Evolutionary conservation across 1,140 invertebrate genomes (phyloP), one percentile per base, ranked within the genome.

Genomic region (Eumeta japonica): DNA sequence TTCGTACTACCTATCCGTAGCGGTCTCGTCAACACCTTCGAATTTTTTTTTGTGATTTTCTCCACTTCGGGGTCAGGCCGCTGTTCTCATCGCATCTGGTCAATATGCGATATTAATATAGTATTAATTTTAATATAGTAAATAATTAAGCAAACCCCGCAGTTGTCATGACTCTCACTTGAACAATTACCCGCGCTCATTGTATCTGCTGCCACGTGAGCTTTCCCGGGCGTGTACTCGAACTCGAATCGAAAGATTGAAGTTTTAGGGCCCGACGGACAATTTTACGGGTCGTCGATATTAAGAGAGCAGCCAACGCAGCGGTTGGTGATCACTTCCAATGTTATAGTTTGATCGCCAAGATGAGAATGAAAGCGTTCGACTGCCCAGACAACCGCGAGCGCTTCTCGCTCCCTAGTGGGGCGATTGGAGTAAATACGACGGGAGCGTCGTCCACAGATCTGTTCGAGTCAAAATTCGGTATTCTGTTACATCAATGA

Each of bases 351-450:
- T n/a, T 37, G 51, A 3, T 61, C 65, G 18, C 66, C 58, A 10
- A 62, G 32, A 30, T 66, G 68, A 7, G 37, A 43, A 28, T 58
- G 15, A 24, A 75, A 77, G 18, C 66, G 50, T 11, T 67, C 46
- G 0, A 79, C 50, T 0, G 65, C 67, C 53, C 58, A 70, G 0
- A 80, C 46, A 2, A 80, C 49, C 0, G 75, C 77, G 2, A 80
- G 45, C 12, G 58, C 60, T 52, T 80, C 76, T 35, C 57, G 43
- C 41, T 80, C 75, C 1, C 59, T 68, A 2, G 55, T 59, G 3
- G 30, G n/a, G n/a, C n/a, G n/a, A 24, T 24, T 24, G n/a, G n/a
- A n/a, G n/a, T n/a, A n/a, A n/a, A n/a, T n/a, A n/a, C n/a, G n/a
- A n/a, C n/a, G n/a, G n/a, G n/a, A n/a, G n/a, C n/a, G n/a, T n/a